These are phyloP conservation scores for Hirundichthys speculiger DNA, from an alignment of 2,113 vertebrate species.

Conservation along the genomic window DNA sequence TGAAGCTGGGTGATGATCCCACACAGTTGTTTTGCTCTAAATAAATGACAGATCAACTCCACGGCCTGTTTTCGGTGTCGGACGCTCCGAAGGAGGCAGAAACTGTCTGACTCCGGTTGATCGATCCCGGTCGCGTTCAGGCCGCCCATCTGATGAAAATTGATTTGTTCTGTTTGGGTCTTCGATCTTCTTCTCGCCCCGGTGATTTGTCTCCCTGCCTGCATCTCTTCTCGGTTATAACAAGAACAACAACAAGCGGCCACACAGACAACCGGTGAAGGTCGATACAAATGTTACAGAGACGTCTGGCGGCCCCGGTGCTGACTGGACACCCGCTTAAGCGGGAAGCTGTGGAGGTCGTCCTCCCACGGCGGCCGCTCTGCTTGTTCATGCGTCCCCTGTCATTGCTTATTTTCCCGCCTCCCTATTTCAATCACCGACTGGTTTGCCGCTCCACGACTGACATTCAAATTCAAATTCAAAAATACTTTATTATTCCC, in stretches of 20 bases:
- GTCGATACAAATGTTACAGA: constrained; percentile 82
- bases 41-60: no score
- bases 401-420: constrained; percentile 57
- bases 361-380: constrained; percentile 18
- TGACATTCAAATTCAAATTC: constrained; percentile 62
- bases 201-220: constrained; percentile 72
- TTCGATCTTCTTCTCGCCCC: constrained; percentile 60
- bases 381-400: constrained; percentile 54
- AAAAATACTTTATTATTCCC: no score
- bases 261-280: constrained; percentile 70
- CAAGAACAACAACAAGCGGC: constrained; percentile 61
- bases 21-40: no score
- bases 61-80: no score
- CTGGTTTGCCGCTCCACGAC: constrained; percentile 46
- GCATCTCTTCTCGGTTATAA: constrained; percentile 75
- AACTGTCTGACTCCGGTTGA: constrained; percentile 61
- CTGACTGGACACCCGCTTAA: constrained; percentile 54
- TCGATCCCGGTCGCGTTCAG: constrained; percentile 73
- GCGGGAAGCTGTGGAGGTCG: constrained; percentile 29
- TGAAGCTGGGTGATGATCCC: no score
- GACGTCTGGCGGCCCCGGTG: constrained; percentile 62
- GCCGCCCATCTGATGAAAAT: constrained; percentile 81
- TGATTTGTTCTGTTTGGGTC: constrained; percentile 80
- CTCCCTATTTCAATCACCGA: constrained; percentile 45
- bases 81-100: background rate